Conservation (phyloP, 2,113 vertebrate species). For the Ovis canadensis region DNA sequence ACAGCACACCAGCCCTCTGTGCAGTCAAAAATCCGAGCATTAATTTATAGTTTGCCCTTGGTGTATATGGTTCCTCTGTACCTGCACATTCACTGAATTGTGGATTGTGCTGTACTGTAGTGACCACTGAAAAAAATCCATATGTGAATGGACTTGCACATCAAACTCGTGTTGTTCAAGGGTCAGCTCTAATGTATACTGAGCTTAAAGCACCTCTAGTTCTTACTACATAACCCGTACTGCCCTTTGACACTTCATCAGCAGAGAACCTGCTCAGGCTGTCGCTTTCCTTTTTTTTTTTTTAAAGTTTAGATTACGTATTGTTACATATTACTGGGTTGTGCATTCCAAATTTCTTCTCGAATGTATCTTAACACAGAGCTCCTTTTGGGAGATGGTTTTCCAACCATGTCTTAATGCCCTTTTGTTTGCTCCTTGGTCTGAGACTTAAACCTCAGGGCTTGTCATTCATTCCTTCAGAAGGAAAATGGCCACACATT, state of each 20-base stretch:
- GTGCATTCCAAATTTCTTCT: background rate
- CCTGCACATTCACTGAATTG: background rate
- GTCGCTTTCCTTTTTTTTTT: background rate
- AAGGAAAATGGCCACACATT: background rate
- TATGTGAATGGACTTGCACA: background rate
- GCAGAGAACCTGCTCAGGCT: background rate
- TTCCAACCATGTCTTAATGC: background rate
- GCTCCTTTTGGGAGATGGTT: background rate
- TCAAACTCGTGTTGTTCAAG: background rate
- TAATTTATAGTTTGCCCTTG: background rate
- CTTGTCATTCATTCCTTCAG: background rate
- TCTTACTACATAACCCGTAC: background rate
- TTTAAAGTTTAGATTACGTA: background rate
- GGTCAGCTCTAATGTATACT: background rate
- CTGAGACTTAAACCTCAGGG: background rate
- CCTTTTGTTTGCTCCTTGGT: background rate
- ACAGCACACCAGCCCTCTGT: background rate
- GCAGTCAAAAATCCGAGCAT: rapidly evolving
- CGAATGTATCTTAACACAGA: background rate
- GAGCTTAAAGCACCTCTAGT: background rate
- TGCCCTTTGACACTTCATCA: background rate
- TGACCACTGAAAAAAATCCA: background rate
- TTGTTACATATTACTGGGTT: background rate
- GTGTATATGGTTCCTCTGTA: background rate
- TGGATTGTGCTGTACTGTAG: background rate